Percentiles rank a stretch among this genome's conserved stretches.
Evolutionary conservation across 2,888 invertebrate genomes (phyloP).

Genomic region (Aphodius sticticus): DNA sequence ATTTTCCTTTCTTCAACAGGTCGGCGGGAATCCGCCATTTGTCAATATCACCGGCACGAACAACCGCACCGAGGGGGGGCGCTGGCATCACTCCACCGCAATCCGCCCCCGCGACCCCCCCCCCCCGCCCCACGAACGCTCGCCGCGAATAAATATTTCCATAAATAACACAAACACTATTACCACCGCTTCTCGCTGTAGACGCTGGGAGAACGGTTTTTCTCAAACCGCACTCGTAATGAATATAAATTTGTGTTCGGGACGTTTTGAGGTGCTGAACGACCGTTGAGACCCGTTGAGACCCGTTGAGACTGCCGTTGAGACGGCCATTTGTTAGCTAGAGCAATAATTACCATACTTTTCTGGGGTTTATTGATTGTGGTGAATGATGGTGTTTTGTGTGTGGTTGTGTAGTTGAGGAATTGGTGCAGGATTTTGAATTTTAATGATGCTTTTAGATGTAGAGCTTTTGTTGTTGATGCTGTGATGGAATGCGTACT

Average conservation of each 20-base stretch:
- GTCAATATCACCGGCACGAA: constrained; percentile 33
- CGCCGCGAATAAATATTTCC: not conserved
- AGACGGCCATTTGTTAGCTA: too few relatives aligned
- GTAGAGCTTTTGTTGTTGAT: too few relatives aligned
- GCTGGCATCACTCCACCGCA: not conserved
- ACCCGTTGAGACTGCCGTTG: too few relatives aligned
- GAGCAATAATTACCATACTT: too few relatives aligned
- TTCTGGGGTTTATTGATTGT: too few relatives aligned
- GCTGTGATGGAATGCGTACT: too few relatives aligned
- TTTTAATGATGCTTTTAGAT: not conserved
- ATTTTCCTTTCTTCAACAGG: constrained; percentile 36
- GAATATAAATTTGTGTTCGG: constrained; percentile 4
- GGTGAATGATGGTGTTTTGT: not conserved
- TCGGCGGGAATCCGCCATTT: constrained; percentile 30
- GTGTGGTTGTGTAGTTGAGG: not conserved
- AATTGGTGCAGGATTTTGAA: not conserved
- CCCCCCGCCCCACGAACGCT: not conserved
- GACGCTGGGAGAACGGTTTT: too few relatives aligned
- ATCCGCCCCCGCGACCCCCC: not conserved
- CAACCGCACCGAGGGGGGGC: not conserved
- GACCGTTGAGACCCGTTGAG: too few relatives aligned
- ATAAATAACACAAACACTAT: not conserved
- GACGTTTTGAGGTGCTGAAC: not conserved
- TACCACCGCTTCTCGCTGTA: not conserved
- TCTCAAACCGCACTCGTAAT: not conserved